These are phyloP conservation scores for Ceyx cyanopectus DNA, from an alignment of 2,113 vertebrate genomes.

Conservation along the genomic window DNA sequence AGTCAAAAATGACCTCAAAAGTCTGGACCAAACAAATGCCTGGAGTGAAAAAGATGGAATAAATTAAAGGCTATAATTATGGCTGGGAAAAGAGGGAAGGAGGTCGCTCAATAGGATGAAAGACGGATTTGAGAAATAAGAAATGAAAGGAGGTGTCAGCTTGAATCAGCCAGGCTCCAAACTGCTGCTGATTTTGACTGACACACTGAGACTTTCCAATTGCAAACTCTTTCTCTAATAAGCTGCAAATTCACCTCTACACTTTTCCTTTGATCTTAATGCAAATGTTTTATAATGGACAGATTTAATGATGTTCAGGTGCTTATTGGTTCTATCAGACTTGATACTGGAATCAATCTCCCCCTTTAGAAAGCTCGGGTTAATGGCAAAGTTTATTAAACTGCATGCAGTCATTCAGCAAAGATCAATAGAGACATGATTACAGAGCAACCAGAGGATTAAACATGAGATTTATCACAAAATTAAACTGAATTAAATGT, in stretches of 20 bases:
- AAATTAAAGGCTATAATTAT: constrained; percentile 49
- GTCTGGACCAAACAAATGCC: constrained; percentile 33
- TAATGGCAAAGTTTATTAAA: constrained; percentile 83
- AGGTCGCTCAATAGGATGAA: neutral
- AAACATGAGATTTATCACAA: constrained; percentile 83
- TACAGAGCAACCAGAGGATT: constrained; percentile 81
- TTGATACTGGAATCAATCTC: constrained; percentile 74
- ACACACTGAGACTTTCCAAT: neutral
- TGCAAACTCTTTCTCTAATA: constrained; percentile 38
- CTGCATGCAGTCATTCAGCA: constrained; percentile 78
- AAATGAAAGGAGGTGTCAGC: constrained; percentile 57
- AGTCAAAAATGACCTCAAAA: constrained; percentile 10
- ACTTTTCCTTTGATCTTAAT: constrained; percentile 36
- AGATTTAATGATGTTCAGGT: constrained; percentile 66
- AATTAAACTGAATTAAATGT: constrained; percentile 84
- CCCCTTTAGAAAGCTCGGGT: constrained; percentile 66
- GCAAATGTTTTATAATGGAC: constrained; percentile 64
- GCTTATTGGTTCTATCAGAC: constrained; percentile 71
- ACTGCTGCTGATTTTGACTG: constrained; percentile 42
- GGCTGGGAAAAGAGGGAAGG: constrained; percentile 3
- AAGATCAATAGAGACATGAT: constrained; percentile 84
- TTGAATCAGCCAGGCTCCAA: constrained; percentile 47
- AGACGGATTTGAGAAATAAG: constrained; percentile 42
- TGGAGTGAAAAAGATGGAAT: constrained; percentile 33
- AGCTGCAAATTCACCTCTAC: constrained; percentile 33